Evolutionary conservation across 2,113 vertebrate species (phyloP), one percentile per base, ranked within the genome.

Genomic region (Misgurnus mizolepis): DNA sequence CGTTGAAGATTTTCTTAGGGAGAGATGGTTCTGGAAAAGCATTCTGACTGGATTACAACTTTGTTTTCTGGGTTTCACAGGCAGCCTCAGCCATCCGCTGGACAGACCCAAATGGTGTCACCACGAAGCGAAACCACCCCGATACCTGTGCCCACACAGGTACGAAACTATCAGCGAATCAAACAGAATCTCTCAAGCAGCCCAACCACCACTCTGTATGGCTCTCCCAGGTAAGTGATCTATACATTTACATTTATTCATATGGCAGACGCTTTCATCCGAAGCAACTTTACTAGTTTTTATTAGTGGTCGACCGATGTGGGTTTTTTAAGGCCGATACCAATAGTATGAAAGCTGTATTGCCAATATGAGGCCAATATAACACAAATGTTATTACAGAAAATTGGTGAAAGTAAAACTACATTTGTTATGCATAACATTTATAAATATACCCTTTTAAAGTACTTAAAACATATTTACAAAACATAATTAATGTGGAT

Each of bases 141-240:
- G 0, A 96, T 99, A 88, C 97, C 97, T 0, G 97, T 98, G 71
- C 97, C 97, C 74, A 98, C 96, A 1, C 97, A 99, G 90, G 93
- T 98, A 2, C 95, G 95, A 78, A 98, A 98, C 89, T 99, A 99
- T 80, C 97, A 99, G 87, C 95, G 96, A 79, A 98, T 99, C 66
- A 98, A 99, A 40, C 97, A 99, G 92, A 96, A 98, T 86, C 95
- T 99, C 11, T 95, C 93, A 76, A 95, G 95, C 79, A 94, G 94
- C 83, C 94, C 95, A 81, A 4, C 90, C 41, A 88, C 94, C 75
- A 94, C 95, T 5, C 90, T 93, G 15, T 96, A 95, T 68, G 93
- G 94, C 76, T 97, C 96, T 27, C 96, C 96, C 70, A 96, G 96
- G 97, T 99, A 90, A 93, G 93, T 74, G 17, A 47, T 15, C 34